Evolutionary conservation across 2,797 vertebrate genomes (phyloP), one percentile per base, ranked within the genome.

Genomic region (Rhinichthys osculus): DNA sequence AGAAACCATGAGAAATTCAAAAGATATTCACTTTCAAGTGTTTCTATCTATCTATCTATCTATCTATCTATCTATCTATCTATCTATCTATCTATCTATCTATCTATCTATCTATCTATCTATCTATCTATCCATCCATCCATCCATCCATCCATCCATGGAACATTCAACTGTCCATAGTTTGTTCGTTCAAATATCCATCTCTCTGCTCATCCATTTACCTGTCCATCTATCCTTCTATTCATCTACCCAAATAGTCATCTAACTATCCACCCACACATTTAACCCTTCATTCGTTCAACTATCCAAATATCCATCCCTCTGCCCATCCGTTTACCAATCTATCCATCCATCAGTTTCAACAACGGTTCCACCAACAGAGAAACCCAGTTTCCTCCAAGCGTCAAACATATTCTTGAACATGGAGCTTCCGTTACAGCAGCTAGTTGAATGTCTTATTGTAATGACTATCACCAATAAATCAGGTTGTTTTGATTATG

Each of bases 401-500:
- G 62, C 67, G 73, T 30, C 33, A 83, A 54, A 50, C 19, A 47
- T 19, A 77, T 38, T 59, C 21, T 64, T 17, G 47, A 23, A 50
- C 70, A 78, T 27, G 50, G 11, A 54, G 79, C 44, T 59, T 74
- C 42, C 19, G 42, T 86, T 17, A 3, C 87, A 91, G 91, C 94
- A 93, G 92, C 94, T 91, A 92, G 91, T 81, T 88, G 71, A 87
- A 89, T 89, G 91, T 91, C 91, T 92, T 69, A 81, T 88, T 52
- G 44, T 82, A 90, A 90, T 90, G 91, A 90, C 84, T 89, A 91
- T 93, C 91, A 92, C 90, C 91, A 90, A 87, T 89, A 92, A 93
- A 91, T 93, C 90, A 93, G 89, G 92, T 87, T 35, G 79, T 78
- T 81, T 90, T 90, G 83, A 88, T 85, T 50, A 89, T 90, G 87